A percentile compares a stretch with the other conserved stretches of the same genome.
Evolutionary conservation across 2,888 invertebrate species (phyloP).

Genomic region (Acanthoscelides obtectus): DNA sequence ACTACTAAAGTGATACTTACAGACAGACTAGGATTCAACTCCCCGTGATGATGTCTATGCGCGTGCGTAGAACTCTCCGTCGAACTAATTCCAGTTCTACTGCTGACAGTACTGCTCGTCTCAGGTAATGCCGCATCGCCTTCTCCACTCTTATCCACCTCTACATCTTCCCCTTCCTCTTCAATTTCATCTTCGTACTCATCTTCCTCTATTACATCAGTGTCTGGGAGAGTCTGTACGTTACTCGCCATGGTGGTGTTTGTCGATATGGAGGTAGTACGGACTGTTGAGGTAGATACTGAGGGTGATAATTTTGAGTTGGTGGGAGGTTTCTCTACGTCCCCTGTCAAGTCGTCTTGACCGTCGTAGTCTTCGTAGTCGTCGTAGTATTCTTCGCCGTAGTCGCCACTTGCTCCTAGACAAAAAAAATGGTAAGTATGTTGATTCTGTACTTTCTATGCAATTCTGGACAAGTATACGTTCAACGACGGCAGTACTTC

Average conservation of each 20-base stretch:
- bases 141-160: neutral
- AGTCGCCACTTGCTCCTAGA: constrained; percentile 42
- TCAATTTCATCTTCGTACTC: constrained; percentile 7
- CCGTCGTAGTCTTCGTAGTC: constrained; percentile 46
- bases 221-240: neutral
- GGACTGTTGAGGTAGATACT: constrained; percentile 21
- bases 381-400: constrained; percentile 47
- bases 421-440: too few relatives aligned
- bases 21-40: constrained; percentile 31
- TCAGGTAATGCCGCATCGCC: neutral
- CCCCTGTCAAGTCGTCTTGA: constrained; percentile 24
- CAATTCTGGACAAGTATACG: too few relatives aligned
- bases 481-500: too few relatives aligned
- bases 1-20: constrained; percentile 14
- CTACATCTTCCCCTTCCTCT: neutral
- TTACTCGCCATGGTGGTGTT: constrained; percentile 9
- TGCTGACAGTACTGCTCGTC: constrained; percentile 13
- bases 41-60: constrained; percentile 50
- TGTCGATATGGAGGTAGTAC: constrained; percentile 23
- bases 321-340: constrained; percentile 17
- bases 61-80: constrained; percentile 35
- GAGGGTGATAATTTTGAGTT: constrained; percentile 22
- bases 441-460: too few relatives aligned
- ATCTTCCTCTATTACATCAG: neutral
- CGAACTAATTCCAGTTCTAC: constrained; percentile 21